These are phyloP conservation scores for Asobara japonica DNA, from an alignment of 1,140 invertebrate species.

Conservation along the genomic window DNA sequence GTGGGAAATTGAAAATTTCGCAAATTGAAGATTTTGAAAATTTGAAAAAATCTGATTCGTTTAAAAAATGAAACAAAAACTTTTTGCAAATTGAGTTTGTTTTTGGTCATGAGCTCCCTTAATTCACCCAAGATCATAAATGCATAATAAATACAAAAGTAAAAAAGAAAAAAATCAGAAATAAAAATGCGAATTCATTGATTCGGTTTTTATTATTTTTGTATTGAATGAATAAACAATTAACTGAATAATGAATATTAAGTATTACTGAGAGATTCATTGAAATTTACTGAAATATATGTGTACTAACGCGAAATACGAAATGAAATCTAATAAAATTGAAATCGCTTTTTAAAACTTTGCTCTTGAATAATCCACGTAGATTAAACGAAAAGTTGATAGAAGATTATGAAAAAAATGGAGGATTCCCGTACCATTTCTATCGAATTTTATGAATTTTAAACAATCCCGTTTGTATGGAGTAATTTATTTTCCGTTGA, in stretches of 20 bases:
- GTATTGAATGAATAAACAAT: conserved; percentile 17
- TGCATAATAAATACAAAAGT: background rate
- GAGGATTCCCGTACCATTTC: background rate
- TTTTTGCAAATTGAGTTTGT: too few relatives aligned
- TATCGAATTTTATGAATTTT: background rate
- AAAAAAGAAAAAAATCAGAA: conserved; percentile 3
- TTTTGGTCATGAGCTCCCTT: too few relatives aligned
- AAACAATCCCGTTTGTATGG: background rate
- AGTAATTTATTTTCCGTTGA: background rate
- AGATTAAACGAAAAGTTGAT: background rate
- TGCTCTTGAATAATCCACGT: conserved; percentile 8
- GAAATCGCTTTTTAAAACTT: conserved; percentile 8
- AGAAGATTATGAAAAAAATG: background rate
- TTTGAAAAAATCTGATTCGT: too few relatives aligned
- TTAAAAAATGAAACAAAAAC: too few relatives aligned
- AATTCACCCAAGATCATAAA: background rate
- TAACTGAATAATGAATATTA: background rate
- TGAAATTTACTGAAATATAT: background rate
- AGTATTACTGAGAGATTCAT: background rate
- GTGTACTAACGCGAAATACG: conserved; percentile 20
- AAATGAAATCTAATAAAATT: conserved; percentile 21
- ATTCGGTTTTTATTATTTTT: conserved; percentile 26
- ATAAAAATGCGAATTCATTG: conserved; percentile 13
- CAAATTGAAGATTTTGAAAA: too few relatives aligned
- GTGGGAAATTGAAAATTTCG: too few relatives aligned